phyloP scores from a whole-genome alignment of 2,797 vertebrate genomes.

The Phataginus tetradactyla region DNA sequence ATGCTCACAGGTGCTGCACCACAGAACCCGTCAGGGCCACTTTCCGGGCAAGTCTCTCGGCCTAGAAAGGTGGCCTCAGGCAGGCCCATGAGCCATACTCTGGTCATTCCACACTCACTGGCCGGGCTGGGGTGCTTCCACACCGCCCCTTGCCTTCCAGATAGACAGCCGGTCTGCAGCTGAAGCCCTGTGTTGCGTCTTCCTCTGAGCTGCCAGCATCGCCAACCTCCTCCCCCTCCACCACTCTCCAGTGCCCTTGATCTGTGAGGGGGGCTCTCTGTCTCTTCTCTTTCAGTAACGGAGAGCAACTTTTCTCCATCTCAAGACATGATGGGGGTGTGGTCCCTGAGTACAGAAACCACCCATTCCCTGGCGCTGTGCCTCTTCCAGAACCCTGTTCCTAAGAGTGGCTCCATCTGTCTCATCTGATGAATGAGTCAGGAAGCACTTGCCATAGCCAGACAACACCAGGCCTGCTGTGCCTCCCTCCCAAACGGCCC shows the following conservation, averaged over 20 bases:
- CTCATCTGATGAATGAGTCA: not conserved
- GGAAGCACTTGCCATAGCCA: not conserved
- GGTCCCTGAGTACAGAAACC: not conserved
- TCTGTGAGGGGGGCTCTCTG: not conserved
- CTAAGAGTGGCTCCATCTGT: accelerated
- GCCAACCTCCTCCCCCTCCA: not conserved
- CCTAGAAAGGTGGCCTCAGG: not conserved
- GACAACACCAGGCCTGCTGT: not conserved
- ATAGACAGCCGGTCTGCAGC: not conserved
- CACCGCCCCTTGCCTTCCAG: not conserved
- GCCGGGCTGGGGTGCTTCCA: not conserved
- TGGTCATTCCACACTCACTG: accelerated
- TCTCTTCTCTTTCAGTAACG: not conserved
- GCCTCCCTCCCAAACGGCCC: not conserved
- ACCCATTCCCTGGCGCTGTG: not conserved
- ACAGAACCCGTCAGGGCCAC: not conserved
- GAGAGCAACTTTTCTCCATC: not conserved
- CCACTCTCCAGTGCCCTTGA: not conserved
- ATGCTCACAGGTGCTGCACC: not conserved
- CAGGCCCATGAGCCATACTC: not conserved
- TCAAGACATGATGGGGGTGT: not conserved
- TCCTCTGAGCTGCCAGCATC: conserved; percentile 41
- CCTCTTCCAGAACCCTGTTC: not conserved
- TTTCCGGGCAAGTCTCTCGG: not conserved
- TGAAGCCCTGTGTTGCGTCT: not conserved